Evolutionary conservation across 2,113 vertebrate species (phyloP), one percentile per base, ranked within the genome.

Genomic region (Neotragus moschatus): DNA sequence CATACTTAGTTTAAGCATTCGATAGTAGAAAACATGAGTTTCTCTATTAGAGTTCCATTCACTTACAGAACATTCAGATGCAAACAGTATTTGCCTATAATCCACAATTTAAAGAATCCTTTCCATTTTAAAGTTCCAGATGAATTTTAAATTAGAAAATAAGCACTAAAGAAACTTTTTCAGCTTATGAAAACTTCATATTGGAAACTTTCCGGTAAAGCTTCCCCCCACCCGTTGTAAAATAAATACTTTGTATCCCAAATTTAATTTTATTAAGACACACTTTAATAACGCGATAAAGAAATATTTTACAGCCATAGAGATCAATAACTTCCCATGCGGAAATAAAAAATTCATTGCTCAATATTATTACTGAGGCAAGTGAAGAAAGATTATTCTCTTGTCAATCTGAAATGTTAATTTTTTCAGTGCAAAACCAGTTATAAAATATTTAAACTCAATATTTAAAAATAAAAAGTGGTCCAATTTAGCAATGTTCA

Each of bases 221-320:
- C 39, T 92, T 97, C 94, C 95, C 75, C 93, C 90, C 13, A 75
- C 82, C 79, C 73, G 9, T 39, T 95, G 97, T 97, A 98, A 98
- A 98, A 98, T 98, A 98, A 98, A 98, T 98, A 98, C 91, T 98
- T 98, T 98, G 96, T 98, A 98, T 97, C 97, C 96, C 98, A 98
- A 97, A 97, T 98, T 97, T 97, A 93, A 97, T 98, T 96, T 39
- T 98, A 98, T 97, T 98, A 98, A 97, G 97, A 98, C 94, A 98
- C 97, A 98, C 96, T 92, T 61, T 33, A 98, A 98, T 98, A 98
- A 98, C n/a, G 96, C 33, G 97, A 97, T 98, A 96, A 98, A 98
- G 63, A 96, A 98, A 30, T 98, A 98, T 96, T 97, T 96, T 93
- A 98, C 94, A 98, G 97, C 75, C 98, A 93, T 97, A 97, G 95